Base-by-base conservation (phyloP, 2,888 invertebrate genomes). In the Vandiemenella viatica region DNA sequence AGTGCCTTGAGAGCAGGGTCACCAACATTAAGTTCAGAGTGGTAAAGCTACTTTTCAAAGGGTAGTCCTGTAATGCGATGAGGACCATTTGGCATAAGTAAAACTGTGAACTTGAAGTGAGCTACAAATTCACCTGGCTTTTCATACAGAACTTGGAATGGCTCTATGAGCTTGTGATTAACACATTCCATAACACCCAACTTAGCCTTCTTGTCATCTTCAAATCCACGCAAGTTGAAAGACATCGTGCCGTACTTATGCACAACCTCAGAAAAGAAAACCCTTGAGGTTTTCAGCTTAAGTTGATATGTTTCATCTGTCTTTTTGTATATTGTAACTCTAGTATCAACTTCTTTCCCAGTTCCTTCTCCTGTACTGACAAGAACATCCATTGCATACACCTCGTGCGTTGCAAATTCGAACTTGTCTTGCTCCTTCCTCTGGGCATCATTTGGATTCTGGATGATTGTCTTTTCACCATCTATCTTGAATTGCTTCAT, bases 111-210 rank as follows among this genome's bases (percentile, higher is more conserved):
- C 72, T 99, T 99, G 70, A 93, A 98, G 69, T 98, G 98, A 37
- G 97, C 98, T 56, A 97, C 96, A 64, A 82, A 74, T 73, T 98
- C 97, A 80, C 80, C 71, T 62, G 78, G 74, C 65, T 82, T 80
- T 64, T 84, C 85, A 64, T 77, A 83, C 21, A 83, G 71, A 58
- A 98, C 97, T 76, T 90, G 92, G 76, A 96, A 98, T 52, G 98
- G 96, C 67, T 95, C 93, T 61, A 99, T 86, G 58, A 99, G 79
- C 66, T 93, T 93, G 69, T 98, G 96, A 65, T 89, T 91, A 52
- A 96, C 90, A 72, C 98, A 99, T 69, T 98, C 98, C 37, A 91
- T 82, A 43, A 97, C 91, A 45, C 96, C 98, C 83, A 98, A 84
- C 65, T 92, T 86, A 32, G 97, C 96, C 67, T 95, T 96, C 55